Evolutionary conservation across 2,888 invertebrate genomes (phyloP).

Genomic region (Acrobasis consociella): DNA sequence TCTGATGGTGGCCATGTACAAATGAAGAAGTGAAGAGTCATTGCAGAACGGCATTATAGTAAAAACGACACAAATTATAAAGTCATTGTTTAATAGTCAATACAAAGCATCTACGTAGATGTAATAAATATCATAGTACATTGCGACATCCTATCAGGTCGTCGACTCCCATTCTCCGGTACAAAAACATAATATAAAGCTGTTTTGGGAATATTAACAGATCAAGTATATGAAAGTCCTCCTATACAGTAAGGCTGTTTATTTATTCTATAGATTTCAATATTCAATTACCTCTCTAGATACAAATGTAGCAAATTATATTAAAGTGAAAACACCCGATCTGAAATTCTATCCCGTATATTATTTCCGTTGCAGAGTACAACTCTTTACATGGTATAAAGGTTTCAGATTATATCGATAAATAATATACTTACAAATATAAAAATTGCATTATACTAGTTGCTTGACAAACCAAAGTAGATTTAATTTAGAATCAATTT

Average conservation of each 20-base stretch:
- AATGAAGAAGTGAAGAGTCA: conserved; percentile 76
- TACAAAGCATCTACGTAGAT: conserved; percentile 76
- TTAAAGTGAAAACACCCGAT: conserved; percentile 57
- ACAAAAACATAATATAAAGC: conserved; percentile 66
- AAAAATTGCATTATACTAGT: conserved; percentile 14
- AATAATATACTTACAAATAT: conserved; percentile 27
- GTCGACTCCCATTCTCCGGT: conserved; percentile 61
- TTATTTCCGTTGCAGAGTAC: conserved; percentile 47
- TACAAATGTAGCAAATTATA: conserved; percentile 74
- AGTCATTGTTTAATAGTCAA: conserved; percentile 75
- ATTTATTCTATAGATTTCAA: conserved; percentile 67
- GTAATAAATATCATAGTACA: conserved; percentile 58
- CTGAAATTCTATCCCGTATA: conserved; percentile 48
- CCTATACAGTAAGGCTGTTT: conserved; percentile 63
- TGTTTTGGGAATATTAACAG: conserved; percentile 59
- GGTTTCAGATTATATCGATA: conserved; percentile 31
- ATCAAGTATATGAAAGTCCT: conserved; percentile 56
- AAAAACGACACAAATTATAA: conserved; percentile 65
- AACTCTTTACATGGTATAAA: conserved; percentile 43
- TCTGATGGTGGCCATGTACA: conserved; percentile 88
- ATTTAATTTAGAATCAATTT: conserved; percentile 4
- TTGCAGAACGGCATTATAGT: conserved; percentile 56
- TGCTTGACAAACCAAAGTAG: conserved; percentile 31
- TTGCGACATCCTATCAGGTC: conserved; percentile 48
- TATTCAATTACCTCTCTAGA: conserved; percentile 72